A percentile compares a stretch with the other conserved stretches of the same genome.
Conservation (phyloP, 1,140 invertebrate genomes). For the Samia ricini region DNA sequence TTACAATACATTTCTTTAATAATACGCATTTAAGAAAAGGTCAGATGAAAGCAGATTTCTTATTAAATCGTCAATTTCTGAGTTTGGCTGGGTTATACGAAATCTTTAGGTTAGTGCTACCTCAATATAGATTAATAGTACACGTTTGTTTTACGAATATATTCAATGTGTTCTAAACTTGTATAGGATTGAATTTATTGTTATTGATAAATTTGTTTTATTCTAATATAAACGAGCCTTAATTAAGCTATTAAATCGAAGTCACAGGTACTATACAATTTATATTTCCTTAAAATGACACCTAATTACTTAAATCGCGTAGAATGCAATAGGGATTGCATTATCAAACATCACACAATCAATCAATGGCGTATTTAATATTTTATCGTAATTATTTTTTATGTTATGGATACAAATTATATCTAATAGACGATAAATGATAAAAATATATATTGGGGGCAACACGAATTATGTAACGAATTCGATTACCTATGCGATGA, state of each 20-base stretch:
- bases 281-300: no score
- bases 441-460: conserved; percentile 6
- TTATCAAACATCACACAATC: not conserved
- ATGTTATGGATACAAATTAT: not conserved
- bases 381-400: not conserved
- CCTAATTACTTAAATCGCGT: not conserved
- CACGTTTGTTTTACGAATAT: no score
- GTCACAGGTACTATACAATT: no score
- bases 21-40: not conserved
- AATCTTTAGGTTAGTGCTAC: not conserved
- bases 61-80: not conserved
- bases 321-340: not conserved
- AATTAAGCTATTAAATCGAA: no score
- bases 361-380: not conserved
- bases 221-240: no score
- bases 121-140: not conserved
- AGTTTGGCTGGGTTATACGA: not conserved
- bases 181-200: no score
- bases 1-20: not conserved
- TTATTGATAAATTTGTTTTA: no score
- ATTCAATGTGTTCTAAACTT: no score
- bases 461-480: conserved; percentile 3
- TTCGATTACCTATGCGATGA: not conserved
- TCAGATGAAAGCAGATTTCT: not conserved
- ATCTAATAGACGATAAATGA: conserved; percentile 1